Evolutionary conservation across 1,140 invertebrate genomes (phyloP), one percentile per base, ranked within the genome.

Genomic region (Musca vetustissima): DNA sequence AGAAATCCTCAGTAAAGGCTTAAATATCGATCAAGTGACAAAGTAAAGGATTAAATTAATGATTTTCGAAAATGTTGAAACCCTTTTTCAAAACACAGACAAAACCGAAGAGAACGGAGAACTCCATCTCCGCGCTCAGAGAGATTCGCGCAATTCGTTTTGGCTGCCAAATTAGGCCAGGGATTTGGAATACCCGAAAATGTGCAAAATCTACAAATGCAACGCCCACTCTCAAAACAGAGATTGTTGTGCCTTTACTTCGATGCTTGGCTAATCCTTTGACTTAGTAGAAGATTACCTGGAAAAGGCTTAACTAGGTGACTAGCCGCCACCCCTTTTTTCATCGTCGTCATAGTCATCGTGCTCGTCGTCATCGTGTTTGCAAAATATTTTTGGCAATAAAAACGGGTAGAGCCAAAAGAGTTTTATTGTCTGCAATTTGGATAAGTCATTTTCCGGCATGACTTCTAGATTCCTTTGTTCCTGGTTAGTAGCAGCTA

Each of bases 31-130:
- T 59, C 19, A 55, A 55, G 25, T 61, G 13, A 9, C 19, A 65
- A 48, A 65, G 21, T 25, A 59, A 49, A 69, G 77, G 77, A 78
- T 78, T 70, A 76, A 78, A 77, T 77, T 78, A 78, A 78, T 78
- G 78, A 78, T 78, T 78, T 78, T 78, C 57, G 47, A 74, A 78
- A 78, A 78, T 78, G 74, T 48, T 68, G 72, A 77, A 77, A 70
- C 76, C 72, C 72, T 77, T 65, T 49, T 69, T 52, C 67, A 28
- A 24, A 47, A 43, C 28, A 70, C 67, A 70, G 43, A 50, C 22
- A 70, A 66, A 47, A 53, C 43, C n/a, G n/a, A n/a, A n/a, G n/a
- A n/a, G n/a, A n/a, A n/a, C n/a, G n/a, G n/a, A 64, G 3, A 67
- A 64, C 47, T 68, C 14, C 19, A 71, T 17, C 8, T 50, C 47